phyloP scores from a whole-genome alignment of 2,113 vertebrate genomes.

The Okapia johnstoni region DNA sequence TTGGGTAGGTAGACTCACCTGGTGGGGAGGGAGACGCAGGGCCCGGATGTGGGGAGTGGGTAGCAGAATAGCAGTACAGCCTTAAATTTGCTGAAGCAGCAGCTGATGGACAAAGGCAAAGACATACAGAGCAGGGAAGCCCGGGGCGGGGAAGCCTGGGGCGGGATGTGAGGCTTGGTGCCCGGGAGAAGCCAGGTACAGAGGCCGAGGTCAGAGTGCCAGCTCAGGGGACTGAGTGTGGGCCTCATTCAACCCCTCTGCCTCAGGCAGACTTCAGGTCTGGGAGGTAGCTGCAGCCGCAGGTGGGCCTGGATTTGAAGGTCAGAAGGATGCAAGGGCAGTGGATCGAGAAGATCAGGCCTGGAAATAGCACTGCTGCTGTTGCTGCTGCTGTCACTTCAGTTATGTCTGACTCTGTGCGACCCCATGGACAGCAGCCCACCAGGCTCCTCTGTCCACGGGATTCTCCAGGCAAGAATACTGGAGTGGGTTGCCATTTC shows the following conservation, averaged over 20 bases:
- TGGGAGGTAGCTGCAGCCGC: accelerated
- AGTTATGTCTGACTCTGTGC: background rate
- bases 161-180: accelerated
- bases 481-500: background rate
- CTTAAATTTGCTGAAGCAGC: background rate
- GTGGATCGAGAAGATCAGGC: background rate
- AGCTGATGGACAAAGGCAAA: background rate
- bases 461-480: background rate
- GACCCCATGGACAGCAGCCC: background rate
- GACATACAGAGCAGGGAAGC: background rate
- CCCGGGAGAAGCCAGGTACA: background rate
- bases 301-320: background rate
- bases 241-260: background rate
- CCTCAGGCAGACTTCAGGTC: background rate
- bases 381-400: background rate
- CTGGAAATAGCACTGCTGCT: background rate
- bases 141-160: too few species aligned
- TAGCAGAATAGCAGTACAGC: accelerated
- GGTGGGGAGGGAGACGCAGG: background rate
- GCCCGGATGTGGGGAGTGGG: background rate
- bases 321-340: background rate
- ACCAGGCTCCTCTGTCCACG: background rate
- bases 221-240: accelerated
- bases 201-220: background rate
- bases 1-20: background rate